Conservation (phyloP, 2,113 vertebrate genomes). For the Oriolus oriolus region DNA sequence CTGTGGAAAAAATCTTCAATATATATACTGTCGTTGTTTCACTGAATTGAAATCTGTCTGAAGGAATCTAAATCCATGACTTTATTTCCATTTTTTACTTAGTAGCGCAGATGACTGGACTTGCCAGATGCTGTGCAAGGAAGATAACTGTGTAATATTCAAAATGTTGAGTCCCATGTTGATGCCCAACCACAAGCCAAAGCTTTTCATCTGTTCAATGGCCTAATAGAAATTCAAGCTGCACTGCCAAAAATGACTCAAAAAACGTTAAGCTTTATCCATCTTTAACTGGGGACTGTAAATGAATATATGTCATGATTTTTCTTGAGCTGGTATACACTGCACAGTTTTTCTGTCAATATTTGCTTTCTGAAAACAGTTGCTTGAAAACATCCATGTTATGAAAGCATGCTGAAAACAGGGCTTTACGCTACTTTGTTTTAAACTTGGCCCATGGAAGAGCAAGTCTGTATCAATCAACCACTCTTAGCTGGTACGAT, state of each 20-base stretch:
- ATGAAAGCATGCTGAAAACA: background rate
- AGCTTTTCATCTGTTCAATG: slow-evolving; percentile 35
- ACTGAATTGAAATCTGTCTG: background rate
- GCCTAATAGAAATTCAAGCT: slow-evolving; percentile 18
- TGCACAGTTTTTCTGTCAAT: background rate
- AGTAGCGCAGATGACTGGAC: background rate
- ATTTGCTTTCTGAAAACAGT: background rate
- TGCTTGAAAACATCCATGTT: background rate
- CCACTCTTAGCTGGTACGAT: background rate
- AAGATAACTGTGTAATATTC: slow-evolving; percentile 9
- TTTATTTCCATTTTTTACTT: background rate
- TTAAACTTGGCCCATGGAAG: background rate
- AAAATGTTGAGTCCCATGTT: background rate
- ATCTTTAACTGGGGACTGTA: background rate
- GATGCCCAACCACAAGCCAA: background rate
- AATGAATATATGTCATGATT: background rate
- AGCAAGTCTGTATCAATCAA: background rate
- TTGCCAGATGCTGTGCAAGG: slow-evolving; percentile 8
- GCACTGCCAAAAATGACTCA: background rate
- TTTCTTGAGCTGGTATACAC: background rate
- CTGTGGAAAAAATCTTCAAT: background rate
- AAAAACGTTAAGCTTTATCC: background rate
- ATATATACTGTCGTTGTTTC: background rate
- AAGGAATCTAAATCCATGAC: background rate
- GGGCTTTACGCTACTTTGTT: background rate